Percentiles rank a stretch among this genome's conserved stretches.
Evolutionary conservation across 2,797 vertebrate genomes (phyloP).

Genomic region (Enteromius trimaculatus): DNA sequence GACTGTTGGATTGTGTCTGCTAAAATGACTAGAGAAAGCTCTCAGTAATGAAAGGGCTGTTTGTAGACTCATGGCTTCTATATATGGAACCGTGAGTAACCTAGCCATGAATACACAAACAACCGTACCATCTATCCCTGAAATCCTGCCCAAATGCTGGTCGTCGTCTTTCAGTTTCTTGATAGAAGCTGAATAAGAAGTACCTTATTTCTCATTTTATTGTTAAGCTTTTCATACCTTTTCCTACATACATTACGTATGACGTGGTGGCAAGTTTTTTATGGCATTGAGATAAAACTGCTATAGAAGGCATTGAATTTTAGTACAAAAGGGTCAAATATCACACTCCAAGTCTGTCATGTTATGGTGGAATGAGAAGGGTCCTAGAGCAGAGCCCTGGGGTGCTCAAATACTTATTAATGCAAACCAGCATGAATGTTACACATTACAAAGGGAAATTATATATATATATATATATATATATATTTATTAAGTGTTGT

Average conservation of each 20-base stretch:
- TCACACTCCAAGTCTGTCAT: not conserved
- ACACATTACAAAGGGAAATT: not conserved
- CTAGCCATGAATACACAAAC: slow-evolving; percentile 53
- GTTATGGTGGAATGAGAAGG: not conserved
- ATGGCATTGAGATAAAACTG: not conserved
- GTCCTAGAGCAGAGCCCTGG: not conserved
- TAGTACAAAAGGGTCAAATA: not conserved
- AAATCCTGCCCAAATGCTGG: not conserved
- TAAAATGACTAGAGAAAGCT: slow-evolving; percentile 68
- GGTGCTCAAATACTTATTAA: not conserved
- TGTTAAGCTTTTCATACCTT: not conserved
- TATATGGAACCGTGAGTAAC: slow-evolving; percentile 58
- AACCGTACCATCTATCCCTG: slow-evolving; percentile 21
- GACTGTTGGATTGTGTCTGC: slow-evolving; percentile 57
- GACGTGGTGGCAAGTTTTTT: not conserved
- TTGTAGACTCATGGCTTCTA: slow-evolving; percentile 56
- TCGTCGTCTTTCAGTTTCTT: not conserved
- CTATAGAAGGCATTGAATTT: not conserved
- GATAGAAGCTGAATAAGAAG: not conserved
- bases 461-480: too few relatives aligned
- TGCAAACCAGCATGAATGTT: not conserved
- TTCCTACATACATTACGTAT: not conserved
- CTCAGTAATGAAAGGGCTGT: slow-evolving; percentile 64
- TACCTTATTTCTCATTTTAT: not conserved
- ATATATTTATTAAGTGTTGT: not conserved